A percentile compares a stretch with the other conserved stretches of the same genome.
Conservation (phyloP, 1,140 invertebrate species). For the Drosophila ananassae region DNA sequence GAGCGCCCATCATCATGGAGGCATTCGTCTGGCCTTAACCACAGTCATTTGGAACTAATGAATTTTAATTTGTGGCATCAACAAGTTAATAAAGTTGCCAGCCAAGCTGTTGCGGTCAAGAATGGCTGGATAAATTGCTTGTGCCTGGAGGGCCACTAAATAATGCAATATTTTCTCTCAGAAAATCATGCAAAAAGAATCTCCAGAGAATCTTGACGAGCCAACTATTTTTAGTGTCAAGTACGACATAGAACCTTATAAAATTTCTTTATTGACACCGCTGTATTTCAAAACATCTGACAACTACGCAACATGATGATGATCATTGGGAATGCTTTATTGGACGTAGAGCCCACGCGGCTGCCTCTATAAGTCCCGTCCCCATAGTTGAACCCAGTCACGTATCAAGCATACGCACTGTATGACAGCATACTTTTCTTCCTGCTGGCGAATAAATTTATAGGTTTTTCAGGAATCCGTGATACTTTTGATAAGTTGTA, state of each 20-base stretch:
- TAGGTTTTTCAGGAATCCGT: slow-evolving; percentile 58
- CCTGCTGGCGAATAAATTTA: slow-evolving; percentile 45
- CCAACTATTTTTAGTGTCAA: slow-evolving; percentile 21
- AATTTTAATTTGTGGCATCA: slow-evolving; percentile 79
- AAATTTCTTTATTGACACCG: slow-evolving; percentile 58
- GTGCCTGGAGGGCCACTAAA: not conserved
- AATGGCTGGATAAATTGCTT: not conserved
- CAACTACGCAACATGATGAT: slow-evolving; percentile 21
- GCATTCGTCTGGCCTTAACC: slow-evolving; percentile 50
- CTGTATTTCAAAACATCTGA: slow-evolving; percentile 12
- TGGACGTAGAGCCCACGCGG: slow-evolving; percentile 33
- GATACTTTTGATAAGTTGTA: slow-evolving; percentile 71
- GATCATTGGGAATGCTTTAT: slow-evolving; percentile 16
- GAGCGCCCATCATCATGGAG: slow-evolving; percentile 13
- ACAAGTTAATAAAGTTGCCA: slow-evolving; percentile 65
- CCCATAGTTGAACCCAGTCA: slow-evolving; percentile 52
- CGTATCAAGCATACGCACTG: slow-evolving; percentile 69
- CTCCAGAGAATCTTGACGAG: not conserved
- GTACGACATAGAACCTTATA: slow-evolving; percentile 22
- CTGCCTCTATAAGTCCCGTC: slow-evolving; percentile 14
- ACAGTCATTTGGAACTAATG: slow-evolving; percentile 68
- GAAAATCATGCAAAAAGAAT: not conserved
- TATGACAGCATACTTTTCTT: slow-evolving; percentile 67
- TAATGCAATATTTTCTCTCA: slow-evolving; percentile 2
- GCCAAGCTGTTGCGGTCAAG: slow-evolving; percentile 23